Base-by-base conservation (phyloP, 2,888 invertebrate species). In the Strigamia maritima region DNA sequence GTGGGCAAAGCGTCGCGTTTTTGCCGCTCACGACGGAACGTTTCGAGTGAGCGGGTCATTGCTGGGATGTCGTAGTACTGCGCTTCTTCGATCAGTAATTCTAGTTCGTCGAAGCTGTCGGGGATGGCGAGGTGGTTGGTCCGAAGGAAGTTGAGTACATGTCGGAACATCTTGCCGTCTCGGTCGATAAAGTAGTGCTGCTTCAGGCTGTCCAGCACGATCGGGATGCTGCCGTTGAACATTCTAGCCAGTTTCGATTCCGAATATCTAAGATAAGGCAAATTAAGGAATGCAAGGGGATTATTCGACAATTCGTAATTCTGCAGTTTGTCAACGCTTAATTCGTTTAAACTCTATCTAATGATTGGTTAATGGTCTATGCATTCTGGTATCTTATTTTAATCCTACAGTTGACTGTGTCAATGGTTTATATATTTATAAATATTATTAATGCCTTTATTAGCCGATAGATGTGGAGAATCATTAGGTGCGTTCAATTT, bases 171-270 rank as follows among this genome's bases (percentile, higher is more conserved):
- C 82, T 93, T 94, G 2, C 98, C 98, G 86, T 99, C 98, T 76
- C 98, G 90, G 88, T 99, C 98, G 84, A 99, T 97, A 88, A 98
- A 99, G 87, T 98, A 98, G 86, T 99, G 97, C 85, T 98, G 98
- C 87, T 98, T 98, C 82, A 98, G 87, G 4, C 94, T 95, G 86
- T 98, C 98, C 86, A 98, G 88, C 19, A 98, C 96, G 82, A 98
- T 97, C 3, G 98, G 97, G 83, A 97, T 94, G 83, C 92, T 93
- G 44, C 98, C 98, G 86, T 95, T 96, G 88, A 98, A 98, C 86
- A 98, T 90, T 87, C 93, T 93, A 16, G 94, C 95, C 83, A 98
- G 89, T 83, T 93, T 90, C 1, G 97, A 97, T 79, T 97, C 95
- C 0, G 97, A 94, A 86, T 93, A 97, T 86, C 97, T 97, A 90